Evolutionary conservation across 2,113 vertebrate genomes (phyloP).

Genomic region (Lipotes vexillifer): DNA sequence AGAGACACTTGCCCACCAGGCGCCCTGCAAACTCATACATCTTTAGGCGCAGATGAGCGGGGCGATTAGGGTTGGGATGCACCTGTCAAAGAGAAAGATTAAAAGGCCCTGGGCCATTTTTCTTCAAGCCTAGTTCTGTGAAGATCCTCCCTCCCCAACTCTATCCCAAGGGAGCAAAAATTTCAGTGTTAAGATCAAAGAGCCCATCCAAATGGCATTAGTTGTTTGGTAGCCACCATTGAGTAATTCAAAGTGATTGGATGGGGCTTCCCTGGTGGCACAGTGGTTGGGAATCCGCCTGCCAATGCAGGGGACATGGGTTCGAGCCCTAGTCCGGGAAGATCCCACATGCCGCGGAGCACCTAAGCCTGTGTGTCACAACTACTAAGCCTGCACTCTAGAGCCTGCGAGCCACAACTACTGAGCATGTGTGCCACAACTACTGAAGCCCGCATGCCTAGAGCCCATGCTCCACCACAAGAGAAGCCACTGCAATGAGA

Average conservation of each 20-base stretch:
- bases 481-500: too few relatives aligned
- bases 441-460: too few relatives aligned
- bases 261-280: not conserved
- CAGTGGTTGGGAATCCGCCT: too few relatives aligned
- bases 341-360: too few relatives aligned
- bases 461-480: too few relatives aligned
- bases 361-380: too few relatives aligned
- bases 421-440: too few relatives aligned
- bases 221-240: not conserved
- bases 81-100: conserved; percentile 82
- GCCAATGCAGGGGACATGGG: too few relatives aligned
- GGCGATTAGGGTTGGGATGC: conserved; percentile 93
- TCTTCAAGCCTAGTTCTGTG: conserved; percentile 3
- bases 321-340: too few relatives aligned
- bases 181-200: not conserved
- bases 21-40: conserved; percentile 97
- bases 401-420: too few relatives aligned
- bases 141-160: not conserved
- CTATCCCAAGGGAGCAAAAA: not conserved
- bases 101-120: not conserved
- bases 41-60: conserved; percentile 89
- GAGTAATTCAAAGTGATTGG: not conserved
- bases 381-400: too few relatives aligned
- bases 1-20: conserved; percentile 97
- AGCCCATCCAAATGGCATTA: not conserved